Evolutionary conservation across 2,888 invertebrate species (phyloP), one percentile per base, ranked within the genome.

Genomic region (Nebria salina): DNA sequence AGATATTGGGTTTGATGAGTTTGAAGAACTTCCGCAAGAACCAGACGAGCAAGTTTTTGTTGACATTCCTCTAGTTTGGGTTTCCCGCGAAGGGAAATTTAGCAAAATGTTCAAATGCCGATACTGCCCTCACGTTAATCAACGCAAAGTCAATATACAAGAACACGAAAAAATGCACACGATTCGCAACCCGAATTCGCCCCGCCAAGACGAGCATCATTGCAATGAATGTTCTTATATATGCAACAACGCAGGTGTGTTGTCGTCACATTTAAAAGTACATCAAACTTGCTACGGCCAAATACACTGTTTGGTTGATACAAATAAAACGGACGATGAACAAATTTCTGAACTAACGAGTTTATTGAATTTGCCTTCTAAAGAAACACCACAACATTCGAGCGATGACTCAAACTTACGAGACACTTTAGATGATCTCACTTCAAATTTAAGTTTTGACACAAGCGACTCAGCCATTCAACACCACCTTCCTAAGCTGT

Each of bases 21-120:
- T 87, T 82, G 86, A 88, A 83, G 88, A 88, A 83, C 83, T 87
- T 72, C 84, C 85, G 77, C 82, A 83, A 26, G 75, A 65, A 34
- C 13, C 90, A n/a, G 90, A 91, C 75, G 89, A 90, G 0, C 89
- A 90, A 54, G 88, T 88, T 26, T 87, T 93, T 87, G 84, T 89
- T 0, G 94, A 94, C 85, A 93, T 94, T 77, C 94, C 95, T 0
- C 89, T 93, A 77, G 94, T 95, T 4, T 95, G 95, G 94, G 94
- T 95, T 0, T 93, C 94, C 0, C 93, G 93, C 65, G 92, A 92
- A 82, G 93, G 93, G 13, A 92, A 93, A 78, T 93, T 95, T 82
- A 92, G 93, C 76, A 96, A 96, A 89, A 95, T 96, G 93, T 94
- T 94, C 87, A 95, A 95, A 87, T 97, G 97, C 87, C 92, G 94